phyloP scores from a whole-genome alignment of 2,888 invertebrate species.

The Latheticus oryzae region DNA sequence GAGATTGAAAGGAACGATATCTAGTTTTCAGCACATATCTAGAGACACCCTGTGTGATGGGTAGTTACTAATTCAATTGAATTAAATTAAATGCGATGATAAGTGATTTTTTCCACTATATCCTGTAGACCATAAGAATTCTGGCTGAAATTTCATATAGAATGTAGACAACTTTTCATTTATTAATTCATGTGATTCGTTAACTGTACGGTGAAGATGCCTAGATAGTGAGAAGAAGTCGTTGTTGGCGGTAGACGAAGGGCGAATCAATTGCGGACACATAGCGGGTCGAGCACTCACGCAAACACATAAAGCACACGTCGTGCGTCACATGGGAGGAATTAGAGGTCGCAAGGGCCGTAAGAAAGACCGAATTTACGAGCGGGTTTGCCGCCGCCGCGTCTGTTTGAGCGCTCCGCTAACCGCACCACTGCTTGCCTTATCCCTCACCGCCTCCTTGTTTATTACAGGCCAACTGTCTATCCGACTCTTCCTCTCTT shows the following conservation, averaged over 20 bases:
- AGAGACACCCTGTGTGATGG: too few relatives aligned
- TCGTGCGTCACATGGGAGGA: slow-evolving; percentile 65
- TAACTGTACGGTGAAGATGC: slow-evolving; percentile 30
- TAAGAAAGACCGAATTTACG: slow-evolving; percentile 65
- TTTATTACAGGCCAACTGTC: slow-evolving; percentile 52
- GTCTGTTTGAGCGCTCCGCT: slow-evolving; percentile 60
- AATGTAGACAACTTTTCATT: too few relatives aligned
- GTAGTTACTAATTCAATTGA: too few relatives aligned
- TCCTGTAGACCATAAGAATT: too few relatives aligned
- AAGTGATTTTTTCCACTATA: too few relatives aligned
- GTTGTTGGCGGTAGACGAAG: slow-evolving; percentile 45
- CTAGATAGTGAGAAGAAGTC: slow-evolving; percentile 20
- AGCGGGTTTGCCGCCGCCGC: slow-evolving; percentile 57
- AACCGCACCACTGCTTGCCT: slow-evolving; percentile 52
- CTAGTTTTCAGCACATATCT: too few relatives aligned
- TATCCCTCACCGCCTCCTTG: slow-evolving; percentile 49
- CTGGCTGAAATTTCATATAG: too few relatives aligned
- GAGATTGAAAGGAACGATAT: too few relatives aligned
- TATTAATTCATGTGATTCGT: slow-evolving; percentile 26
- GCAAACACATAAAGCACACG: slow-evolving; percentile 65
- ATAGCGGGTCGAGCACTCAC: slow-evolving; percentile 62
- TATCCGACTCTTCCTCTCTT: slow-evolving; percentile 45
- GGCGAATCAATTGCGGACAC: slow-evolving; percentile 62
- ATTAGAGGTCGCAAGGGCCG: slow-evolving; percentile 64
- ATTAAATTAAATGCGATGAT: too few relatives aligned